These are phyloP conservation scores for Venustoraphidia nigricollis DNA, from an alignment of 2,888 invertebrate species.

Conservation along the genomic window DNA sequence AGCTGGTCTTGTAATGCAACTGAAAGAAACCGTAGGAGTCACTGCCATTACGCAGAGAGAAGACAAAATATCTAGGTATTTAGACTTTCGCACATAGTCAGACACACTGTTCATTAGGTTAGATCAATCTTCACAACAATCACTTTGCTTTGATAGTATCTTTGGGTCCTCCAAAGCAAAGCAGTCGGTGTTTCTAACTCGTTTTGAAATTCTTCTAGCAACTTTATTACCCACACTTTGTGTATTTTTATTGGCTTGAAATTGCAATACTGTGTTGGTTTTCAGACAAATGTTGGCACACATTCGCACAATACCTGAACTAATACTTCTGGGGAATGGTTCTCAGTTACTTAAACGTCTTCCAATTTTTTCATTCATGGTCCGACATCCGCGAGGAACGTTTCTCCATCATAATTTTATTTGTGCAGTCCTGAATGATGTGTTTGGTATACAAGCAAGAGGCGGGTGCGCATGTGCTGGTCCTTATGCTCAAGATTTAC, in stretches of 20 bases:
- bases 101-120: background rate
- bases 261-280: constrained; percentile 15
- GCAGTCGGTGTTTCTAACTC: no score
- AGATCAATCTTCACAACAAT: no score
- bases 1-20: constrained; percentile 71
- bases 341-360: constrained; percentile 50
- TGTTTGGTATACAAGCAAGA: constrained; percentile 79
- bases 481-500: constrained; percentile 68
- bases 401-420: constrained; percentile 84
- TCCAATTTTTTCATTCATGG: constrained; percentile 75
- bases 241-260: no score
- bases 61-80: constrained; percentile 58
- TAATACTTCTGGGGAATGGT: constrained; percentile 59
- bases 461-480: constrained; percentile 70
- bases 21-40: constrained; percentile 66
- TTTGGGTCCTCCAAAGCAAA: no score
- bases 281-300: constrained; percentile 65
- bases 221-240: no score
- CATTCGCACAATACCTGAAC: constrained; percentile 61
- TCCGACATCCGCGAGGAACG: constrained; percentile 63
- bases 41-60: constrained; percentile 55
- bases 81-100: constrained; percentile 9
- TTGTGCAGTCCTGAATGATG: constrained; percentile 73
- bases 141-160: no score
- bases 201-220: no score